Conservation (phyloP, 2,888 invertebrate genomes). For the Agonopterix subpropinquella region DNA sequence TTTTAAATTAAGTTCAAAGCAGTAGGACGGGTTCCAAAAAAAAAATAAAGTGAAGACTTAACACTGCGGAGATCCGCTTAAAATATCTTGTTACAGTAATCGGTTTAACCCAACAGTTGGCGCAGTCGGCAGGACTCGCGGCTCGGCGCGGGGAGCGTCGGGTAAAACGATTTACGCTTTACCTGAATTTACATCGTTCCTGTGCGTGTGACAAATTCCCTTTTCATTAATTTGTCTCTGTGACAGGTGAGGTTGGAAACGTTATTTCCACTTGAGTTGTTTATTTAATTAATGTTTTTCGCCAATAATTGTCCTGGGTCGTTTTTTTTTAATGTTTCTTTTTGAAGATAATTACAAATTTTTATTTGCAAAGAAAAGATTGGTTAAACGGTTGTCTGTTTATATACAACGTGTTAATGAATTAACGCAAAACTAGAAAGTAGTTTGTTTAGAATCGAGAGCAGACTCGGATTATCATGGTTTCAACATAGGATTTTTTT, state of each 20-base stretch:
- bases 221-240: conserved; percentile 22
- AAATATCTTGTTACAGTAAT: conserved; percentile 67
- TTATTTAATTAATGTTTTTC: too few relatives aligned
- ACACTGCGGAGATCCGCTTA: conserved; percentile 41
- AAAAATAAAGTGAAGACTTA: conserved; percentile 23
- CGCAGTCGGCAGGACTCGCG: neutral
- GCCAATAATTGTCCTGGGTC: too few relatives aligned
- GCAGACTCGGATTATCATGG: too few relatives aligned
- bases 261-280: neutral
- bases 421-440: too few relatives aligned
- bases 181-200: conserved; percentile 38
- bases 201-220: conserved; percentile 19
- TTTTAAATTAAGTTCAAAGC: too few relatives aligned
- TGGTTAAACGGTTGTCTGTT: too few relatives aligned
- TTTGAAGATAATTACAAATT: too few relatives aligned
- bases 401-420: too few relatives aligned
- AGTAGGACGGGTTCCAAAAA: conserved; percentile 3
- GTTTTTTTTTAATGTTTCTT: too few relatives aligned
- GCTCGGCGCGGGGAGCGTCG: conserved; percentile 9
- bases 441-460: too few relatives aligned
- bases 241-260: conserved; percentile 7
- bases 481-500: too few relatives aligned
- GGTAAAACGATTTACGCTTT: conserved; percentile 44
- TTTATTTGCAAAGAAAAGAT: too few relatives aligned
- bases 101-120: conserved; percentile 50